A percentile compares a stretch with the other conserved stretches of the same genome.
Conservation (phyloP, 92 coral and sea anemone genomes). For the Siderastrea siderea region DNA sequence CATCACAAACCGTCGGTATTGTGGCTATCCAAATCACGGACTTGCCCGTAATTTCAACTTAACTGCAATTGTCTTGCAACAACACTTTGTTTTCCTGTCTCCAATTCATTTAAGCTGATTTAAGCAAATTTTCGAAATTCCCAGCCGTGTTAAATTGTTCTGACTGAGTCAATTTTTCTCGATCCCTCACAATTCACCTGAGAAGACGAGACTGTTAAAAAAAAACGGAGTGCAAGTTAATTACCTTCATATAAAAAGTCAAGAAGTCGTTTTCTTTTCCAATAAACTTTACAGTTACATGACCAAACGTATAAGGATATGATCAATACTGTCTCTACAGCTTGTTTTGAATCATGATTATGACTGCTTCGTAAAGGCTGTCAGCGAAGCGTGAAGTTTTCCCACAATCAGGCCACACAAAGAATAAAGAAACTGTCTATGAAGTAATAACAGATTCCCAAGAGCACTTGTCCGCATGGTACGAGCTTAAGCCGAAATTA, state of each 20-base stretch:
- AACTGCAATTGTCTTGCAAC: too few species aligned
- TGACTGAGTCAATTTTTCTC: too few species aligned
- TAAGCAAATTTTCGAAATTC: not conserved
- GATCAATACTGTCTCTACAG: not conserved
- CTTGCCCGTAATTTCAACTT: too few species aligned
- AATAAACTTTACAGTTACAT: not conserved
- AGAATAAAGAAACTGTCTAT: not conserved
- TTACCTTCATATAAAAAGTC: too few species aligned
- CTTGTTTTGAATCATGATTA: slow-evolving; percentile 7
- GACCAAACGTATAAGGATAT: too few species aligned
- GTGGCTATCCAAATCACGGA: too few species aligned
- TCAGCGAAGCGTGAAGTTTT: slow-evolving; percentile 5
- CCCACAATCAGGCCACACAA: slow-evolving; percentile 1
- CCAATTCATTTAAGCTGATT: not conserved
- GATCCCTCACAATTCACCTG: too few species aligned
- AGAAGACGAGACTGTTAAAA: too few species aligned
- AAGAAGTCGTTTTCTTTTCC: not conserved
- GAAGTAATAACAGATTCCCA: not conserved
- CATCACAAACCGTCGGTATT: too few species aligned
- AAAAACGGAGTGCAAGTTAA: too few species aligned
- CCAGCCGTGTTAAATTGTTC: not conserved
- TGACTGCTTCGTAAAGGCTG: not conserved
- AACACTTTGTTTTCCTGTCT: too few species aligned
- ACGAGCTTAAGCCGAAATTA: not conserved
- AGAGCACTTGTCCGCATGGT: not conserved